Base-by-base conservation (phyloP, 92 coral and sea anemone species). In the Hydrozoanthus gracilis region DNA sequence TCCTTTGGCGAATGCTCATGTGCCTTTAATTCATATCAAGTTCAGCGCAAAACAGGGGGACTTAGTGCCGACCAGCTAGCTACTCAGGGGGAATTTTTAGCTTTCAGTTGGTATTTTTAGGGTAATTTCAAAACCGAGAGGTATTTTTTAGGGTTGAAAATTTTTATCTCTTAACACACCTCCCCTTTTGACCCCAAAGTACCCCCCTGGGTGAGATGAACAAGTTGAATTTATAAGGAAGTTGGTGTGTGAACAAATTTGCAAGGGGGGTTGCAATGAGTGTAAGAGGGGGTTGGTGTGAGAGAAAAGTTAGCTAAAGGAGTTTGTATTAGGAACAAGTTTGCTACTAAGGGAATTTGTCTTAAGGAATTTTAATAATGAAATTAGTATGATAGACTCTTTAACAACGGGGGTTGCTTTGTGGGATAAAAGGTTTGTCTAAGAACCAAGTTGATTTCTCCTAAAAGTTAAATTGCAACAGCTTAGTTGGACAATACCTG, bases 201-300 rank as follows among this genome's bases (percentile, higher is more conserved):
- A 58, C 65, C 65, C 65, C 65, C 65, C 65, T 58, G 65, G 3
- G 65, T 58, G 65, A 58, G 5, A 14, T 58, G 65, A 58, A 58
- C 65, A 58, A 58, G 65, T 58, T 58, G 65, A 58, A 58, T n/a
- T n/a, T n/a, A n/a, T 58, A 58, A 58, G 6, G 65, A 58, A 58
- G 65, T 58, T 58, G 65, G 65, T 58, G 65, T 58, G 65, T 58
- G 65, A 58, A 58, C 65, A 58, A 58, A 14, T 58, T 14, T 58
- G 65, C 65, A 58, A 58, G 65, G 65, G 65, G 65, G 65, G 65
- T 58, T 58, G 65, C 65, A 58, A 58, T 58, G 65, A 58, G 65
- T 58, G 65, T 58, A 58, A 58, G 65, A 58, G 65, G 65, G 65
- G 65, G 65, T 58, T 58, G 65, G 65, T 58, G 65, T 58, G 65